These are phyloP conservation scores for Itoplectis maculator DNA, from an alignment of 2,888 invertebrate species.

Conservation along the genomic window DNA sequence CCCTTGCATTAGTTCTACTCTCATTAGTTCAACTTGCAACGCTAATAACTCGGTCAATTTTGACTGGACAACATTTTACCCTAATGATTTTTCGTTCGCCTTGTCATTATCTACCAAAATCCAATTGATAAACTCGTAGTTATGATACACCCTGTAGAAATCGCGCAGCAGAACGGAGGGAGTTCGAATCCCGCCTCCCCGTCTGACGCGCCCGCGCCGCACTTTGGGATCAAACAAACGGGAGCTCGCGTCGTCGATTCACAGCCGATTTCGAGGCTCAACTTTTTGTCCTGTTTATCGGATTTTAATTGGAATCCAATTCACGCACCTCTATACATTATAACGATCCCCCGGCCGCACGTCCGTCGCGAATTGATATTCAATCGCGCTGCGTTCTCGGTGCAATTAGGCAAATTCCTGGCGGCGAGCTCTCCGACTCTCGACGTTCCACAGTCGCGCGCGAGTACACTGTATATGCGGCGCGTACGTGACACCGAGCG, in stretches of 20 bases:
- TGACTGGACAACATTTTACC: no score
- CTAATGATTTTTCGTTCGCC: no score
- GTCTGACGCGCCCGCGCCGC: neutral
- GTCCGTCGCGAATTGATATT: slow-evolving; percentile 55
- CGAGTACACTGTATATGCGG: slow-evolving; percentile 28
- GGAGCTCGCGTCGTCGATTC: slow-evolving; percentile 24
- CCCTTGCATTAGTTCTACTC: no score
- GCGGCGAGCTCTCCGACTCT: slow-evolving; percentile 26
- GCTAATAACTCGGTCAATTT: no score
- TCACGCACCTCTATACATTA: slow-evolving; percentile 40
- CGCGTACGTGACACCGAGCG: neutral
- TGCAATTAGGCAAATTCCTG: slow-evolving; percentile 64
- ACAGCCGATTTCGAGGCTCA: slow-evolving; percentile 28
- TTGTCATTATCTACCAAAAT: no score
- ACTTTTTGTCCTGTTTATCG: slow-evolving; percentile 41
- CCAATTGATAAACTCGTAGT: no score
- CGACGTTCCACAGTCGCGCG: slow-evolving; percentile 20
- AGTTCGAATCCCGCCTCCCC: slow-evolving; percentile 2
- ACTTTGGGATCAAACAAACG: slow-evolving; percentile 35
- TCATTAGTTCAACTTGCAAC: no score
- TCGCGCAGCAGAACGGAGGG: no score
- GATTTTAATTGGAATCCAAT: slow-evolving; percentile 61
- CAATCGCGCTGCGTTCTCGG: slow-evolving; percentile 56
- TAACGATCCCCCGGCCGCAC: slow-evolving; percentile 8
- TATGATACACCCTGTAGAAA: no score